Conservation (phyloP, 2,797 vertebrate species). For the Dicrostonyx torquatus region DNA sequence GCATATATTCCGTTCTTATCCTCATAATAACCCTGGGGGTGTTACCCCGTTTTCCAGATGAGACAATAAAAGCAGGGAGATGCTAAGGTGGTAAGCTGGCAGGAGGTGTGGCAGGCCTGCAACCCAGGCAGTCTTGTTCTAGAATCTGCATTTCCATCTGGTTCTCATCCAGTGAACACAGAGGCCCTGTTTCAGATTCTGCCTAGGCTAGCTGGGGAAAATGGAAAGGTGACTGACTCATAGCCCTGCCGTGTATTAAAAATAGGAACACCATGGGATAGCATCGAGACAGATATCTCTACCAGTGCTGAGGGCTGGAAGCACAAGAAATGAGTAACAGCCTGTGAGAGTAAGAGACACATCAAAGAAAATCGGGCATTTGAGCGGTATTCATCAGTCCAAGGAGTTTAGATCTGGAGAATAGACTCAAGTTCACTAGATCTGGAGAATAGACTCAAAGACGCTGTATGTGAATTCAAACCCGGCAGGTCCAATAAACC, state of each 20-base stretch:
- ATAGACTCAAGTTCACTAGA: not conserved
- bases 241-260: not conserved
- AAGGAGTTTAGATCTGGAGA: not conserved
- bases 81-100: not conserved
- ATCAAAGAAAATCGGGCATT: not conserved
- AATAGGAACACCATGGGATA: no score
- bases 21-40: not conserved
- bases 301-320: no score
- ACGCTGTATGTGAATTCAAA: not conserved
- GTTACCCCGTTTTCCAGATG: slow-evolving; percentile 8
- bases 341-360: not conserved
- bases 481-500: not conserved
- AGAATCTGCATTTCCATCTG: not conserved
- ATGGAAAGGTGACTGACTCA: not conserved
- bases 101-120: not conserved
- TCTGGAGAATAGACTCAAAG: not conserved
- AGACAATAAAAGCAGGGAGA: not conserved
- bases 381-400: not conserved
- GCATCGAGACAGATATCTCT: not conserved
- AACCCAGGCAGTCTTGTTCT: not conserved
- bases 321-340: not conserved
- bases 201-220: not conserved
- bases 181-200: not conserved
- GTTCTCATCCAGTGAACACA: not conserved
- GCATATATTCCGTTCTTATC: slow-evolving; percentile 9